These are phyloP conservation scores for Octopus bimaculoides DNA, from an alignment of 1,140 invertebrate species.

Conservation along the genomic window DNA sequence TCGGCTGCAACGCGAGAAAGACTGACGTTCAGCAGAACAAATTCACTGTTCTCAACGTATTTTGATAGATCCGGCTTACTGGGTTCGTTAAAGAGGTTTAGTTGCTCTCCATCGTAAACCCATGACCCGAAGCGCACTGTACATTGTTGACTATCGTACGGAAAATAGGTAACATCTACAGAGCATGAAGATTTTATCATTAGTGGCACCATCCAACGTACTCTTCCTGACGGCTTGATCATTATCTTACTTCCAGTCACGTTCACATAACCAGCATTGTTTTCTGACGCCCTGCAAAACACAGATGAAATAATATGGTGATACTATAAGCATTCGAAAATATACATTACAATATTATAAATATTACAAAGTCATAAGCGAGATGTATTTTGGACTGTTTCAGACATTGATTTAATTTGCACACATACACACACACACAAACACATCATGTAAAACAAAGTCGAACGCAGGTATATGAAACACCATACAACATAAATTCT, in stretches of 20 bases:
- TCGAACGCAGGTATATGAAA: no score
- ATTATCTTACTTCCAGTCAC: slow-evolving; percentile 45
- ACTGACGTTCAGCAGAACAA: slow-evolving; percentile 28
- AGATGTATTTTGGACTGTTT: no score
- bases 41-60: slow-evolving; percentile 50
- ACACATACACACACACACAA: no score
- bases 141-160: slow-evolving; percentile 94
- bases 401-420: no score
- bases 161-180: slow-evolving; percentile 63
- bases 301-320: not conserved
- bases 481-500: no score
- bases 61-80: slow-evolving; percentile 36
- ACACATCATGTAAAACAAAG: no score
- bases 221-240: slow-evolving; percentile 35
- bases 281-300: slow-evolving; percentile 42
- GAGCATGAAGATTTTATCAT: slow-evolving; percentile 48
- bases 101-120: slow-evolving; percentile 95
- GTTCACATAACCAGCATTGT: slow-evolving; percentile 48
- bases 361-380: no score
- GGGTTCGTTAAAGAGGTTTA: slow-evolving; percentile 54
- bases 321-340: not conserved
- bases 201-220: slow-evolving; percentile 49
- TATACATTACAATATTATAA: not conserved
- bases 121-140: slow-evolving; percentile 98
- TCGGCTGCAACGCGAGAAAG: slow-evolving; percentile 23